These are phyloP conservation scores for Coleophora deauratella DNA, from an alignment of 2,888 invertebrate species.

Conservation along the genomic window DNA sequence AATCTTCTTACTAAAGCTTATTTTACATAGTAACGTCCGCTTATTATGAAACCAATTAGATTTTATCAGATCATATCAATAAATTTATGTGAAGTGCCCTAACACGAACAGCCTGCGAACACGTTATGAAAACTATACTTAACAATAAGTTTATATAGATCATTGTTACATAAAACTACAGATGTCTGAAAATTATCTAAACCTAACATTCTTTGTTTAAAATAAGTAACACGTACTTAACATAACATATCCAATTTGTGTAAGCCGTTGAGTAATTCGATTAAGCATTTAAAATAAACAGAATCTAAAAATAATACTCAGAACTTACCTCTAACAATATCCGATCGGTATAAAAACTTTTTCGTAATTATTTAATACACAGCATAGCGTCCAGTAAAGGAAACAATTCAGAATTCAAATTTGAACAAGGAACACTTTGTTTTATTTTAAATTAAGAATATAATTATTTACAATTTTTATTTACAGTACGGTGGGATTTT, in stretches of 20 bases:
- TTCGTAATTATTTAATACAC: conserved; percentile 18
- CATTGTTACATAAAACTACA: conserved; percentile 10
- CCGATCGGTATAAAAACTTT: conserved; percentile 12
- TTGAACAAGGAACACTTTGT: conserved; percentile 12
- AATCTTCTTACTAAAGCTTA: no score
- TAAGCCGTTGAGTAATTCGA: conserved; percentile 23
- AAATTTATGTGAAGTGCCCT: conserved; percentile 11
- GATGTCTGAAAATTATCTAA: not conserved
- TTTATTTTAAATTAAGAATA: conserved; percentile 18
- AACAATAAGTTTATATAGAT: conserved; percentile 9
- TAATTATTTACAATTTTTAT: conserved; percentile 42
- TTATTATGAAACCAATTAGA: conserved; percentile 14
- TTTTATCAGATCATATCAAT: conserved; percentile 16
- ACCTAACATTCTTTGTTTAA: not conserved
- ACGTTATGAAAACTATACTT: conserved; percentile 8
- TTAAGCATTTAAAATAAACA: conserved; percentile 22
- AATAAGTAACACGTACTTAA: not conserved
- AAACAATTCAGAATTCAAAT: conserved; percentile 1
- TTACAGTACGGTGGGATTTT: conserved; percentile 45
- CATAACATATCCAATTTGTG: conserved; percentile 29
- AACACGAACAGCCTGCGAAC: conserved; percentile 12
- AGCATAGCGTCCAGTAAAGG: conserved; percentile 15
- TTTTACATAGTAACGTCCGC: no score
- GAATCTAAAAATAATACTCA: conserved; percentile 6
- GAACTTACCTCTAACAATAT: conserved; percentile 18